Evolutionary conservation across 2,797 vertebrate genomes (phyloP).

Genomic region (Heliangelus exortis): DNA sequence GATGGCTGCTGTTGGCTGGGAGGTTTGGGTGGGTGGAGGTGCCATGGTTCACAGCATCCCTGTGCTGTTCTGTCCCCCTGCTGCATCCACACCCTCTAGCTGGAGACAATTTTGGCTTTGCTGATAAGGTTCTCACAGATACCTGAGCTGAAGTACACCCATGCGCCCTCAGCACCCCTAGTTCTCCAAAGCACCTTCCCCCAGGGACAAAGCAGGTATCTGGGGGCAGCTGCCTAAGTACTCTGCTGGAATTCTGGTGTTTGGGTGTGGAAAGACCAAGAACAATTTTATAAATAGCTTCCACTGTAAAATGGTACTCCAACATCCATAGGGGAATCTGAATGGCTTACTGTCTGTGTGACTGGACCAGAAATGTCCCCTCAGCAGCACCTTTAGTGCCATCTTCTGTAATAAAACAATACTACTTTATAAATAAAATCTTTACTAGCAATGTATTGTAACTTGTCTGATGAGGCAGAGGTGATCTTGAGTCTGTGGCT

Average conservation of each 20-base stretch:
- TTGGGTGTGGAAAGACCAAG: neutral
- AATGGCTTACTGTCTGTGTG: neutral
- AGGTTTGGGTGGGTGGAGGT: neutral
- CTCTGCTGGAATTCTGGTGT: neutral
- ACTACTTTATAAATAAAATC: slow-evolving; percentile 35
- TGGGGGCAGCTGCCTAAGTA: neutral
- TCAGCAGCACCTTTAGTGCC: neutral
- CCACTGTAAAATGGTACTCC: neutral
- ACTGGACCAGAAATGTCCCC: neutral
- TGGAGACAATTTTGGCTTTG: rapidly evolving
- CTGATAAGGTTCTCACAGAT: neutral
- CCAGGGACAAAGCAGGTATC: rapidly evolving
- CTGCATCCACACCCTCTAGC: neutral
- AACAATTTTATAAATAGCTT: slow-evolving; percentile 29
- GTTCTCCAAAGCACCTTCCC: rapidly evolving
- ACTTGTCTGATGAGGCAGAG: neutral
- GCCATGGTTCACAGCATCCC: neutral
- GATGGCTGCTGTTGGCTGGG: too few species aligned
- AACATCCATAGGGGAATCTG: neutral
- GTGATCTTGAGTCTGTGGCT: neutral
- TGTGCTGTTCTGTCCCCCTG: neutral
- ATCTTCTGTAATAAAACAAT: neutral
- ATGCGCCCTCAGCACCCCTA: neutral
- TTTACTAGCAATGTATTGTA: neutral
- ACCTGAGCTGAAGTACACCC: neutral